A percentile compares a stretch with the other conserved stretches of the same genome.
These are phyloP conservation scores for Todiramphus saurophagus DNA, from an alignment of 2,113 vertebrate species.

Conservation along the genomic window DNA sequence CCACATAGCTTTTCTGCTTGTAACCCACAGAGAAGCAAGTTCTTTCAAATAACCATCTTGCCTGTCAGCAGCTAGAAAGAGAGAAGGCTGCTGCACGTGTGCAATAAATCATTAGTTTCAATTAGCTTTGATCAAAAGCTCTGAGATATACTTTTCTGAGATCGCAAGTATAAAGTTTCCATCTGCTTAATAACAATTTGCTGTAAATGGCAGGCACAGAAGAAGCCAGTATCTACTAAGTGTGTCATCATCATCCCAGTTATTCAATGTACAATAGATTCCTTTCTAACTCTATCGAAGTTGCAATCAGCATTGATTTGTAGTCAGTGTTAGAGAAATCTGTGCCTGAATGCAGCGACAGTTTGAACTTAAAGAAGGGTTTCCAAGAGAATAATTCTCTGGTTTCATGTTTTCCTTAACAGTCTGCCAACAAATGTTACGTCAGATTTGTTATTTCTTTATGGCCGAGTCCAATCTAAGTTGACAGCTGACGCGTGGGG, in stretches of 20 bases:
- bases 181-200: conserved; percentile 19
- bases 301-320: conserved; percentile 33
- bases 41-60: neutral
- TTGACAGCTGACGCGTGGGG: neutral
- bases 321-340: neutral
- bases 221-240: neutral
- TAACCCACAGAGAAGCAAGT: neutral
- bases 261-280: neutral
- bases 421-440: neutral
- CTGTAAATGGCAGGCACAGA: neutral
- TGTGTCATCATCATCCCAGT: neutral
- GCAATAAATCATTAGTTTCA: neutral
- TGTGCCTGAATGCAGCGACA: neutral
- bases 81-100: neutral
- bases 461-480: neutral
- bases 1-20: neutral
- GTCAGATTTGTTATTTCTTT: neutral
- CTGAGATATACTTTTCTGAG: neutral
- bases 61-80: neutral
- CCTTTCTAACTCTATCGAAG: neutral
- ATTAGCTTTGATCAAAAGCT: conserved; percentile 6
- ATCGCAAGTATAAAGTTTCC: neutral
- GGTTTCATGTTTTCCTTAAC: neutral
- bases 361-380: neutral
- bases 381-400: neutral